Evolutionary conservation across 35 echinoderm and acorn worm species (phyloP).

Genomic region (Antedon bifida): DNA sequence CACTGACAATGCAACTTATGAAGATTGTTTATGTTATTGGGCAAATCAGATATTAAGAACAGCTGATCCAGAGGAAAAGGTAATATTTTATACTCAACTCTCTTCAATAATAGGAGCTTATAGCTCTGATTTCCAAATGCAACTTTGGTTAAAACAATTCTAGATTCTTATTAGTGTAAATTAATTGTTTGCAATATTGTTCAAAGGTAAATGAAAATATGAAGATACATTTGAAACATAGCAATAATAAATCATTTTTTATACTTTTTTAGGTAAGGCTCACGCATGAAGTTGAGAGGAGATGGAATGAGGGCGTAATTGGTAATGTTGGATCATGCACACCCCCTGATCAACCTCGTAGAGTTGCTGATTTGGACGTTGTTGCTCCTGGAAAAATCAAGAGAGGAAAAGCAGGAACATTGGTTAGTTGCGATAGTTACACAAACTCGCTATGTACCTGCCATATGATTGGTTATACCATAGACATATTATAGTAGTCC

Average conservation of each 20-base stretch:
- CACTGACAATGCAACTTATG: not conserved
- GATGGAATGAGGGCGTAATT: slow-evolving; percentile 54
- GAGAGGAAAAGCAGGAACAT: slow-evolving; percentile 72
- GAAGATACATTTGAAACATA: no score
- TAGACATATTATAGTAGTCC: no score
- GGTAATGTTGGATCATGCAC: slow-evolving; percentile 27
- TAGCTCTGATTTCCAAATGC: no score
- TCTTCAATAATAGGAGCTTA: no score
- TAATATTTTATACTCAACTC: no score
- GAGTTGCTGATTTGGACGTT: slow-evolving; percentile 41
- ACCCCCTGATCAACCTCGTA: slow-evolving; percentile 44
- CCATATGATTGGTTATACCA: no score
- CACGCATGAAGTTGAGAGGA: slow-evolving; percentile 41
- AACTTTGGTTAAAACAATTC: no score
- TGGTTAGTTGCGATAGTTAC: slow-evolving; percentile 44
- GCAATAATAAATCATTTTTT: no score
- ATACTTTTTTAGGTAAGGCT: slow-evolving; percentile 48
- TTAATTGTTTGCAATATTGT: no score
- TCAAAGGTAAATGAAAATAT: no score
- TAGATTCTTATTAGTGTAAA: no score
- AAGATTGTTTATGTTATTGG: slow-evolving; percentile 46
- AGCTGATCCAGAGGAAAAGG: slow-evolving; percentile 62
- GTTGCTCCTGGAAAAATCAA: slow-evolving; percentile 86
- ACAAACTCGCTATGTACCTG: no score
- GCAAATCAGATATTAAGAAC: slow-evolving; percentile 52